phyloP scores from a whole-genome alignment of 2,113 vertebrate species.

The Ceyx melanurus region DNA sequence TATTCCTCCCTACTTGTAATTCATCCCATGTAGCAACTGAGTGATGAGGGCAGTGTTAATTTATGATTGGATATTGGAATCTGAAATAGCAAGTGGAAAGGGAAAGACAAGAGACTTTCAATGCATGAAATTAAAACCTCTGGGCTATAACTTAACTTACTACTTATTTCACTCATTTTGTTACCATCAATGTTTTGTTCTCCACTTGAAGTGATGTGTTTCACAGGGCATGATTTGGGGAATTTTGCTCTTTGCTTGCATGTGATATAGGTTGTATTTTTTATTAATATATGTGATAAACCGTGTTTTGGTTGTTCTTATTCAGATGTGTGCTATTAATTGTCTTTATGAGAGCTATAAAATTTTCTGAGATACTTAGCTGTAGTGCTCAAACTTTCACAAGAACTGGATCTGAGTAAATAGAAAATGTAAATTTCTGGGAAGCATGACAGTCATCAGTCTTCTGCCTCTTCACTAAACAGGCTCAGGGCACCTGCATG shows the following conservation, averaged over 20 bases:
- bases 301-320: background rate
- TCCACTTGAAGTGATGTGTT: background rate
- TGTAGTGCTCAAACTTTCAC: background rate
- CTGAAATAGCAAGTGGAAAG: slow-evolving; percentile 8
- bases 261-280: background rate
- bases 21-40: background rate
- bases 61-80: background rate
- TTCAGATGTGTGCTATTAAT: background rate
- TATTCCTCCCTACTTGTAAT: background rate
- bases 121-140: slow-evolving; percentile 47
- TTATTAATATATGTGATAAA: background rate
- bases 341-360: background rate
- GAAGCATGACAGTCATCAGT: background rate
- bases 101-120: background rate
- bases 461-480: background rate
- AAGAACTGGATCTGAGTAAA: background rate
- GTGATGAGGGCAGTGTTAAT: background rate
- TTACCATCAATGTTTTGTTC: background rate
- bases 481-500: fast-evolving
- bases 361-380: background rate
- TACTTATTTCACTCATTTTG: slow-evolving; percentile 34
- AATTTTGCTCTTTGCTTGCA: background rate
- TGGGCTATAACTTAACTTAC: slow-evolving; percentile 2
- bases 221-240: background rate
- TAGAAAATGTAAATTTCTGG: background rate